Evolutionary conservation across 2,888 invertebrate genomes (phyloP), one percentile per base, ranked within the genome.

Genomic region (Liopterus haemorrhoidalis): DNA sequence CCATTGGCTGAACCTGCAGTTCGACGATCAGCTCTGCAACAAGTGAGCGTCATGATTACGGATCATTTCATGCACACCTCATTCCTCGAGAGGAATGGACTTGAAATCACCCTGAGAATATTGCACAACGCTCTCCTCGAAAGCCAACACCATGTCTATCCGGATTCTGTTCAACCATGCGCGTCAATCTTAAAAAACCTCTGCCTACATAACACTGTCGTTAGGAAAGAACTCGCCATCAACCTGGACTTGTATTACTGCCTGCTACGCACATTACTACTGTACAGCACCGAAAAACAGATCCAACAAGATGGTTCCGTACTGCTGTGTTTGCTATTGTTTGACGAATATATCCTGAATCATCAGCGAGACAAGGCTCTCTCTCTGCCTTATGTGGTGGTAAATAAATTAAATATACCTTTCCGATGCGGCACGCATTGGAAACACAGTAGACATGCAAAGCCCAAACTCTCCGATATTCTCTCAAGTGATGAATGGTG

Each of bases 11-110:
- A 83, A 54, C 79, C 82, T 1, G 76, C 78, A n/a, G 67, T 84
- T 40, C 71, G 79, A 4, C 73, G 81, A 54, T 81, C 81, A 35
- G 80, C 81, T 21, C 64, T 83, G 43, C 78, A 80, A 46, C 83
- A 84, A 65, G 65, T 82, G 14, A 74, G 79, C 16, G 79, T 81
- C 1, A 75, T 83, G 74, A 62, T 81, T 59, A 73, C 81, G 8
- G 81, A 82, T 55, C 69, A 68, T 27, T 71, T 76, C 14, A 57
- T 78, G 22, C 83, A 82, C 53, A 73, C 75, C 19, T 60, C 71
- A 0, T 82, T 83, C 57, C 46, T 81, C 11, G 71, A 74, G 36
- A 67, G 70, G 35, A 70, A 73, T 46, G 82, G 82, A 0, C 49
- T 82, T 8, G 65, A 69, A 38, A 57, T 76, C 31, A 56, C 76